phyloP scores from a whole-genome alignment of 1,140 invertebrate genomes.

The Aplysia californica region DNA sequence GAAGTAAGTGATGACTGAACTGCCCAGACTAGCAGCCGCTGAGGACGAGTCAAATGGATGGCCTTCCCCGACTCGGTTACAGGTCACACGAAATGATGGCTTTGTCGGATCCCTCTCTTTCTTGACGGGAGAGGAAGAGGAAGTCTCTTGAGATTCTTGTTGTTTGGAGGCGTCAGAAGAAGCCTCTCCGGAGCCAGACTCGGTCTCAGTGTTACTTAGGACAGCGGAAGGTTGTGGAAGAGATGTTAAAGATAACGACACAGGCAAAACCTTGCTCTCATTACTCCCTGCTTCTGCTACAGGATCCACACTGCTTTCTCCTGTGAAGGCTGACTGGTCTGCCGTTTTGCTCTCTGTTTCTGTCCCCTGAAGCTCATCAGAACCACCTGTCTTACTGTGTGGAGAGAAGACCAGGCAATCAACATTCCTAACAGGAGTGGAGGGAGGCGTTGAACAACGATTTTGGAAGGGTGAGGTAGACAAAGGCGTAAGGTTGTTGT shows the following conservation, averaged over 20 bases:
- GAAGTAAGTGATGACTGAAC: constrained; percentile 71
- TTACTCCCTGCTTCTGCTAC: neutral
- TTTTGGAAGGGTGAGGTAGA: neutral
- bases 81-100: constrained; percentile 72
- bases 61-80: constrained; percentile 69
- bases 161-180: neutral
- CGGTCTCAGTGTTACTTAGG: neutral
- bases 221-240: neutral
- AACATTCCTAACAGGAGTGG: neutral
- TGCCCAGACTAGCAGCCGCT: constrained; percentile 71
- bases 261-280: neutral
- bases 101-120: constrained; percentile 42
- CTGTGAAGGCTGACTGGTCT: neutral
- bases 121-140: neutral
- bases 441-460: constrained; percentile 9
- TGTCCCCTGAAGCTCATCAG: neutral
- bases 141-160: neutral
- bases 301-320: constrained; percentile 22
- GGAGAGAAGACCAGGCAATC: neutral
- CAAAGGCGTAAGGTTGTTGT: neutral
- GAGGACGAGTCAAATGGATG: constrained; percentile 73
- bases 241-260: neutral
- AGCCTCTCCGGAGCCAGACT: neutral
- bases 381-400: neutral
- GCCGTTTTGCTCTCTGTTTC: neutral